Evolutionary conservation across 2,888 invertebrate species (phyloP).

Genomic region (Salpingus planirostris): DNA sequence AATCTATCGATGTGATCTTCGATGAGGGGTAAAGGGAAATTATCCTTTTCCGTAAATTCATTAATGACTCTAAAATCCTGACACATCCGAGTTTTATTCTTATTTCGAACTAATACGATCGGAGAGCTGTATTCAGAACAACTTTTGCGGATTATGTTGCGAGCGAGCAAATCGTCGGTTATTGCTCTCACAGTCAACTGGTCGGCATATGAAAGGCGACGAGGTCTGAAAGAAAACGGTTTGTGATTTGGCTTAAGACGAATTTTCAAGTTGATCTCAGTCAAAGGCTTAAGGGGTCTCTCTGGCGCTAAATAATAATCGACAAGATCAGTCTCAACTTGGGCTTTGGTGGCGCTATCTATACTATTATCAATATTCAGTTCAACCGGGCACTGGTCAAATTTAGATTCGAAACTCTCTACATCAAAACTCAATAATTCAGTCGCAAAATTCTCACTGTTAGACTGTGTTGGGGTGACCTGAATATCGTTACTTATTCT

Average conservation of each 20-base stretch:
- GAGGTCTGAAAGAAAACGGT: neutral
- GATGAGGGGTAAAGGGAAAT: constrained; percentile 3
- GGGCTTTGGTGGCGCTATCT: neutral
- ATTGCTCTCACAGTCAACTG: constrained; percentile 1
- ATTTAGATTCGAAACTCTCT: neutral
- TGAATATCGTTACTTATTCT: neutral
- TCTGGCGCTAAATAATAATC: neutral
- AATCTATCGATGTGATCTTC: constrained; percentile 5
- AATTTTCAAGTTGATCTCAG: neutral
- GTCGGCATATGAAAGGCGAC: constrained; percentile 1
- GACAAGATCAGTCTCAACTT: neutral
- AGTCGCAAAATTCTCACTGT: no score
- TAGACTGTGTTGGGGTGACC: no score
- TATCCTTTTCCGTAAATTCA: constrained; percentile 3
- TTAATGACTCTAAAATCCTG: constrained; percentile 3
- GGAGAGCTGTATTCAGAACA: constrained; percentile 4
- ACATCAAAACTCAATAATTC: neutral
- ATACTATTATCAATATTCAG: neutral
- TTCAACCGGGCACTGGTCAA: neutral
- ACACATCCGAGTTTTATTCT: constrained; percentile 2
- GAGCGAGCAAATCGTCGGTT: constrained; percentile 1
- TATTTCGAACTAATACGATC: constrained; percentile 6
- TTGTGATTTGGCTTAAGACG: neutral
- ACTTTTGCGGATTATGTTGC: constrained; percentile 4
- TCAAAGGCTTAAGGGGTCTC: neutral